Evolutionary conservation across 1,140 invertebrate genomes (phyloP).

Genomic region (Kradibia gibbosae): DNA sequence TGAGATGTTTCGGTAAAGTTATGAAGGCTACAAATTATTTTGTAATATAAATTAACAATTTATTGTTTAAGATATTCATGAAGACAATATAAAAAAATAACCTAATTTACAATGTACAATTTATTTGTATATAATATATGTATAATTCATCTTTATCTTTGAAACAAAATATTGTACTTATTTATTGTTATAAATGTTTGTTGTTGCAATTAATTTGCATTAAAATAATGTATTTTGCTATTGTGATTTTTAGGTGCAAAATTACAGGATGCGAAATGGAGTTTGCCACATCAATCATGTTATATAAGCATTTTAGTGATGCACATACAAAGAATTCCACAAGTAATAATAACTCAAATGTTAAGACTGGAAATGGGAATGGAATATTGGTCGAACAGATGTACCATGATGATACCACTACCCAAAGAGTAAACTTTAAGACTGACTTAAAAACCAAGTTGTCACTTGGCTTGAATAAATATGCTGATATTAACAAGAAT

Average conservation of each 20-base stretch:
- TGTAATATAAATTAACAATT: not conserved
- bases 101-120: no score
- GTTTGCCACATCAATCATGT: slow-evolving; percentile 62
- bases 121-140: no score
- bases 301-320: slow-evolving; percentile 67
- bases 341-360: slow-evolving; percentile 60
- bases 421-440: slow-evolving; percentile 67
- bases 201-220: not conserved
- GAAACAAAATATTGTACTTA: no score
- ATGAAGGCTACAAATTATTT: not conserved
- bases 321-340: slow-evolving; percentile 61
- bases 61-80: no score
- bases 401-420: slow-evolving; percentile 61
- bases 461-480: slow-evolving; percentile 53
- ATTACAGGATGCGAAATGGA: slow-evolving; percentile 64
- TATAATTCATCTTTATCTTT: no score
- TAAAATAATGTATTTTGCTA: not conserved
- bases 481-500: slow-evolving; percentile 55
- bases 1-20: slow-evolving; percentile 65
- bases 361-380: slow-evolving; percentile 69
- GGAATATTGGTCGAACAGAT: slow-evolving; percentile 63
- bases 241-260: slow-evolving; percentile 62
- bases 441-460: slow-evolving; percentile 71
- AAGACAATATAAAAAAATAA: no score
- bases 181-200: no score